Conservation (phyloP, 1,140 invertebrate genomes). For the Nephotettix cincticeps region DNA sequence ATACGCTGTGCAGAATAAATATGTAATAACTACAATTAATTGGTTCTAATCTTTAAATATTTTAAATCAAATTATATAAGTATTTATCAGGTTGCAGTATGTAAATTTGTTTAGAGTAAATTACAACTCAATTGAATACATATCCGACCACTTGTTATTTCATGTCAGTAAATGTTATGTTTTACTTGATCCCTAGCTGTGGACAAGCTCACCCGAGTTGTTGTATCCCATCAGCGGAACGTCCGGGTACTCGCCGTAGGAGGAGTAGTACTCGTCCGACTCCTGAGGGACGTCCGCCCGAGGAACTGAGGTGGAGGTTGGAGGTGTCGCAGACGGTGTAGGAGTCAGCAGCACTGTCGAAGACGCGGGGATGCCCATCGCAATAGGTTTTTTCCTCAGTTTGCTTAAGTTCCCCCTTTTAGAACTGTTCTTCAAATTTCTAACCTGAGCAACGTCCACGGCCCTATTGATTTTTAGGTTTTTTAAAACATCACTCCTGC, state of each 20-base stretch:
- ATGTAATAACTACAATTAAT: background rate
- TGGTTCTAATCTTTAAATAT: background rate
- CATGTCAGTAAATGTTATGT: too few relatives aligned
- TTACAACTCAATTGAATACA: too few relatives aligned
- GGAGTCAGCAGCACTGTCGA: background rate
- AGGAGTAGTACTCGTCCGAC: constrained; percentile 21
- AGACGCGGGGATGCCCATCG: background rate
- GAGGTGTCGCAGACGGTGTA: background rate
- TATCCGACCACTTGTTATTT: too few relatives aligned
- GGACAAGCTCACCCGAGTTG: background rate
- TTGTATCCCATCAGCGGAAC: background rate
- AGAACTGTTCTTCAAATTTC: background rate
- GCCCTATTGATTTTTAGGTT: background rate
- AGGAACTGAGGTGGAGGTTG: background rate
- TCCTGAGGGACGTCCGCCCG: background rate
- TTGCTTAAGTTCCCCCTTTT: background rate
- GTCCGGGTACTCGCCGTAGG: constrained; percentile 16
- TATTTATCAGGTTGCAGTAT: background rate
- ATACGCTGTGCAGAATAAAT: background rate
- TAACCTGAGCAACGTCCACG: background rate
- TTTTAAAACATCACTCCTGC: background rate
- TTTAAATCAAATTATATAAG: background rate
- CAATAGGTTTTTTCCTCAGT: background rate
- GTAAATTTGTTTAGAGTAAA: background rate
- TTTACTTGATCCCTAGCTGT: too few relatives aligned